Conservation (phyloP, 2,888 invertebrate species). For the Tachina lurida region DNA sequence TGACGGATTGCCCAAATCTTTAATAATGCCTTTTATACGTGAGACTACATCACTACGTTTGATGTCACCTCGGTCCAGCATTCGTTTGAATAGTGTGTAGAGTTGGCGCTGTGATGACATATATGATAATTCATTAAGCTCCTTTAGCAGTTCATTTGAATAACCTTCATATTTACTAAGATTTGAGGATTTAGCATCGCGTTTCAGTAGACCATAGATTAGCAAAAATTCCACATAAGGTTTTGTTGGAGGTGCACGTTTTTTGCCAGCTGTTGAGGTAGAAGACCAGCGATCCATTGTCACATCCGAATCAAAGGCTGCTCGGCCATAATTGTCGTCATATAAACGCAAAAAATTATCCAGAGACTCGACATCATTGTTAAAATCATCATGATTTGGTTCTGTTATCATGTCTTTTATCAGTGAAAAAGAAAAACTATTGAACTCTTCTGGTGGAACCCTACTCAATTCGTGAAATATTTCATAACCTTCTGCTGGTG, state of each 20-base stretch:
- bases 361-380: constrained; percentile 80
- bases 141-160: constrained; percentile 78
- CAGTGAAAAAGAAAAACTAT: constrained; percentile 79
- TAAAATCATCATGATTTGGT: constrained; percentile 78
- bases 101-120: constrained; percentile 81
- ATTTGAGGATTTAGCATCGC: constrained; percentile 82
- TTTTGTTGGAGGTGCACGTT: constrained; percentile 82
- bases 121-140: constrained; percentile 78
- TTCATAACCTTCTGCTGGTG: constrained; percentile 74
- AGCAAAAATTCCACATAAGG: constrained; percentile 82
- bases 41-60: constrained; percentile 80
- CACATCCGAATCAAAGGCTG: constrained; percentile 77
- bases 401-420: constrained; percentile 81
- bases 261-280: constrained; percentile 81
- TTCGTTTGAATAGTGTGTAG: constrained; percentile 79
- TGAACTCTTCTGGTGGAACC: constrained; percentile 75
- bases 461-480: constrained; percentile 76
- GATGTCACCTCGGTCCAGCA: constrained; percentile 80
- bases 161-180: constrained; percentile 82
- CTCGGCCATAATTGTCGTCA: constrained; percentile 81
- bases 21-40: constrained; percentile 79
- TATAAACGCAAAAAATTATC: constrained; percentile 82
- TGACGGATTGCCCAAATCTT: constrained; percentile 79
- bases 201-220: constrained; percentile 82
- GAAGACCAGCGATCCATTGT: constrained; percentile 80